Evolutionary conservation across 2,888 invertebrate species (phyloP), one percentile per base, ranked within the genome.

Genomic region (Drosophila nr. perissopoda): DNA sequence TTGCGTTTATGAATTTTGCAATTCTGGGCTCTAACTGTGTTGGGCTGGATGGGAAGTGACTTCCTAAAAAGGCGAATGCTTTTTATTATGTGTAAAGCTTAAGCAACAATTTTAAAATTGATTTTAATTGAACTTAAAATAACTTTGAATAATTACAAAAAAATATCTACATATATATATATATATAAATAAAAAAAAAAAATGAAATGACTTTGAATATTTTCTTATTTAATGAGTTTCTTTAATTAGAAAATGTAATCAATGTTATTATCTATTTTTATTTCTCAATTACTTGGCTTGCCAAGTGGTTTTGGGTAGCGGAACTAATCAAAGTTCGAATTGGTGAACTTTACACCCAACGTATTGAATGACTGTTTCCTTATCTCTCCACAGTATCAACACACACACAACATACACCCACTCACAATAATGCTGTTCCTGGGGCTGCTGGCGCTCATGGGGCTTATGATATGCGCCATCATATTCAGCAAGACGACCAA

Each of bases 401-500:
- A 36, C 13, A 29, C 25, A 31, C 3, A 51, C 29, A 51, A 27
- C 4, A 42, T 1, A 51, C 29, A 51, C 1, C 11, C 53, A 58
- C 2, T 7, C 13, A 51, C 56, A 34, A 78, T 87, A 53, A 57
- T 60, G 21, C n/a, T 70, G 34, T 54, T 91, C 40, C 61, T 91
- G 6, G 49, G 67, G 10, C 36, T 83, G 2, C 38, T 82, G 11
- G 33, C 10, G n/a, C 36, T 89, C 18, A 29, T 92, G 11, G 72
- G 80, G 1, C 49, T 90, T n/a, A 25, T 89, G 64, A 49, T 91
- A 18, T 82, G 87, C 53, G 90, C 78, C 27, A 93, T 93, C 72
- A 88, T 91, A 63, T 92, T 92, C 69, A 88, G 92, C 18, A 91
- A 92, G 88, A 93, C 93, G 27, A 91, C 93, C 2, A 93, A 93